Evolutionary conservation across 2,113 vertebrate species (phyloP).

Genomic region (Cyanoliseus patagonus): DNA sequence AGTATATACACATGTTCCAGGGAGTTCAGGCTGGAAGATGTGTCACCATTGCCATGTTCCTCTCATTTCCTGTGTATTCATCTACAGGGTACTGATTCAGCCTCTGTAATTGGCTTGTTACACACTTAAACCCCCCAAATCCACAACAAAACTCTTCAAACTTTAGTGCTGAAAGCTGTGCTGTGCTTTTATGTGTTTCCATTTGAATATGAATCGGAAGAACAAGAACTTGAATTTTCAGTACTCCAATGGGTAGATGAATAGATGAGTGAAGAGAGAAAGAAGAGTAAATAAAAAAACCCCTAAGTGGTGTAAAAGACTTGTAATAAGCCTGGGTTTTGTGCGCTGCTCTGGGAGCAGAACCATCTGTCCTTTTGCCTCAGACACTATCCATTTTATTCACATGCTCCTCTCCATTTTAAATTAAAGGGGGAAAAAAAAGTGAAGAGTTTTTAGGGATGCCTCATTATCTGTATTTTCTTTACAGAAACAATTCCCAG

Average conservation of each 20-base stretch:
- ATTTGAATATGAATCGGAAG: conserved; percentile 38
- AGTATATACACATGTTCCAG: neutral
- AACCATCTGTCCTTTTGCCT: conserved; percentile 37
- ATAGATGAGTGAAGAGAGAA: conserved; percentile 9
- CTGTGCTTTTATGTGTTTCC: neutral
- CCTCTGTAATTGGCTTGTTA: conserved; percentile 14
- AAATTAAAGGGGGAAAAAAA: neutral
- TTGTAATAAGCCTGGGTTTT: neutral
- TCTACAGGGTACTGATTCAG: conserved; percentile 46
- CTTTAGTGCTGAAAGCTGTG: neutral
- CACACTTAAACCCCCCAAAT: neutral
- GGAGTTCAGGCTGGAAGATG: conserved; percentile 5
- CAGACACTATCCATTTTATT: neutral
- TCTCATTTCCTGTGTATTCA: conserved; percentile 58
- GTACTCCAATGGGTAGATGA: neutral
- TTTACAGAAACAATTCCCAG: neutral
- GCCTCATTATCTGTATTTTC: conserved; percentile 14
- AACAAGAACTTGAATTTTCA: conserved; percentile 9
- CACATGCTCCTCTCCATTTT: neutral
- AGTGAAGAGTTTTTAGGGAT: neutral
- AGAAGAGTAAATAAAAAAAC: conserved; percentile 8
- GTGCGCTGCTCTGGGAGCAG: neutral
- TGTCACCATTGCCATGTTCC: neutral
- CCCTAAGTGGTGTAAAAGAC: neutral
- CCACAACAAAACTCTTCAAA: conserved; percentile 1